Evolutionary conservation across 2,113 vertebrate genomes (phyloP).

Genomic region (Hippocampus zosterae): DNA sequence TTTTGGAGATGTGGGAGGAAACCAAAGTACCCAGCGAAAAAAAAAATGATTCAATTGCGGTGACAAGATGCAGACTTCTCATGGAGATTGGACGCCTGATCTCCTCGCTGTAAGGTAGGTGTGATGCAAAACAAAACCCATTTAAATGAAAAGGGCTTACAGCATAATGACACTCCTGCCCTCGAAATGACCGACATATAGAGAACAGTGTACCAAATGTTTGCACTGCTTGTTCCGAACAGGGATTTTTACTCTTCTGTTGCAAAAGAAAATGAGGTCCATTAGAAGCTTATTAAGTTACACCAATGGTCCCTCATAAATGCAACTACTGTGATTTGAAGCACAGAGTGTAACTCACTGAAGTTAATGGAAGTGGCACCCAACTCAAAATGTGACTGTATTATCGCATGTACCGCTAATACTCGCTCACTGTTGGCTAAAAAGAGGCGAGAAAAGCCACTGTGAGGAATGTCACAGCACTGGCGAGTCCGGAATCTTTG

Average conservation of each 20-base stretch:
- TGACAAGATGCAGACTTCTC: not conserved
- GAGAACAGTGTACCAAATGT: conserved; percentile 7
- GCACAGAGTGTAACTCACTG: conserved; percentile 4
- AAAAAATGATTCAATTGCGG: not conserved
- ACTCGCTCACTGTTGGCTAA: not conserved
- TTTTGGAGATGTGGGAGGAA: too few relatives aligned
- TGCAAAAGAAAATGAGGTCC: not conserved
- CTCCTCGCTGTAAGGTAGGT: not conserved
- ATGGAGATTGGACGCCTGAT: not conserved
- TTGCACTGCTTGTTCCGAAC: too few relatives aligned
- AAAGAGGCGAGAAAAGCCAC: not conserved
- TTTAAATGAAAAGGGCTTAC: not conserved
- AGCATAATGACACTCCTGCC: conserved; percentile 7
- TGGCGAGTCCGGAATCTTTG: not conserved
- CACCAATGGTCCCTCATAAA: conserved; percentile 9
- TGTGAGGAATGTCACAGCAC: not conserved
- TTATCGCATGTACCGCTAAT: conserved; percentile 10
- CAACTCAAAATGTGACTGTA: conserved; percentile 5
- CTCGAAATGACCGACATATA: conserved; percentile 4
- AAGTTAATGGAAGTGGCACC: conserved; percentile 15
- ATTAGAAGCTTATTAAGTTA: conserved; percentile 16
- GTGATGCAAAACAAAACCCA: not conserved
- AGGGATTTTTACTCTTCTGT: not conserved
- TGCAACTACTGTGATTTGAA: conserved; percentile 9
- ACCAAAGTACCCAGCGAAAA: too few relatives aligned